phyloP scores from a whole-genome alignment of 1,140 invertebrate species.

The Drosophila azteca region DNA sequence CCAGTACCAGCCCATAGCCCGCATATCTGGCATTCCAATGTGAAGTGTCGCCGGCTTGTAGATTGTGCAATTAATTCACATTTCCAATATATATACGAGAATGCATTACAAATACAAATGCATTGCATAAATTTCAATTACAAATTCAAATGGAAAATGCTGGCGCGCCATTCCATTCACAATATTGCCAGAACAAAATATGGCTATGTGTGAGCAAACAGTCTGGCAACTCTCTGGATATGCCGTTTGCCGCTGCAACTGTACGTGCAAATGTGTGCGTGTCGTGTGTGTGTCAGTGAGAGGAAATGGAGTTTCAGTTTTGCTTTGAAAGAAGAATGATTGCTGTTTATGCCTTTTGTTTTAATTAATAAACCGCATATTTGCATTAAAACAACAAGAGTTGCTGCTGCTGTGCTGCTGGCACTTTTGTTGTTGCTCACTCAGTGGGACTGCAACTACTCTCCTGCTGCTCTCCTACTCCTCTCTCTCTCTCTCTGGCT shows the following conservation, averaged over 20 bases:
- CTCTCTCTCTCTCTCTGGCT: slow-evolving; percentile 20
- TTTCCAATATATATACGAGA: slow-evolving; percentile 57
- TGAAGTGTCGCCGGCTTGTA: slow-evolving; percentile 51
- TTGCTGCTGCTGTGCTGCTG: slow-evolving; percentile 11
- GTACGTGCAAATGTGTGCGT: slow-evolving; percentile 47
- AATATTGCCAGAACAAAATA: slow-evolving; percentile 52
- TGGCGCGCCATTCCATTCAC: slow-evolving; percentile 48
- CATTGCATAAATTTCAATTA: slow-evolving; percentile 68
- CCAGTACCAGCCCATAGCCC: slow-evolving; percentile 14
- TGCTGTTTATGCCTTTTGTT: slow-evolving; percentile 59
- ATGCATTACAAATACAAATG: slow-evolving; percentile 55
- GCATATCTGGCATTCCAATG: slow-evolving; percentile 73
- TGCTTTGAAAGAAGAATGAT: slow-evolving; percentile 46
- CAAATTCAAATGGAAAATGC: slow-evolving; percentile 62
- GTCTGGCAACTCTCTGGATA: slow-evolving; percentile 61
- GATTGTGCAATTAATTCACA: slow-evolving; percentile 79
- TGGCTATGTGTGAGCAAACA: slow-evolving; percentile 13
- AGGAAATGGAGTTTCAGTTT: slow-evolving; percentile 67
- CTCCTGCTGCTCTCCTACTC: slow-evolving; percentile 28
- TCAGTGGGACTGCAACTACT: slow-evolving; percentile 50
- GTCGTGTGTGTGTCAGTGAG: slow-evolving; percentile 24
- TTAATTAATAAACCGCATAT: slow-evolving; percentile 82
- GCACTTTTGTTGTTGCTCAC: slow-evolving; percentile 73
- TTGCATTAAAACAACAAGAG: slow-evolving; percentile 70
- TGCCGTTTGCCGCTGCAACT: slow-evolving; percentile 50